These are phyloP conservation scores for Quadriops clusia DNA, from an alignment of 2,888 invertebrate genomes.

Conservation along the genomic window DNA sequence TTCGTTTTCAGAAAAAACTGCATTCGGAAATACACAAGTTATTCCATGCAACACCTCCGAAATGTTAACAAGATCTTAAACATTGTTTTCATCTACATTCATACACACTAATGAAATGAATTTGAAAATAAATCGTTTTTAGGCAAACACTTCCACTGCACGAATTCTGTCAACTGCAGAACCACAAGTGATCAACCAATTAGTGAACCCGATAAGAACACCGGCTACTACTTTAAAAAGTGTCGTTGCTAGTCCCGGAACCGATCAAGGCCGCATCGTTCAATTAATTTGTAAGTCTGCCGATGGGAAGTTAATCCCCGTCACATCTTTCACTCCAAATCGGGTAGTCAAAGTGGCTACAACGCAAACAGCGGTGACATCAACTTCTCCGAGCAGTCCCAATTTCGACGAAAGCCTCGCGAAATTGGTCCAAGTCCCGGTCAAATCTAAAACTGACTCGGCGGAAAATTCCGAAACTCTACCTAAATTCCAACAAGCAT, in stretches of 20 bases:
- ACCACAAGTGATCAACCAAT: conserved; percentile 21
- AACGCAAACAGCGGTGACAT: conserved; percentile 20
- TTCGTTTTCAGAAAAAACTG: too few relatives aligned
- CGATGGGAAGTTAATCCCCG: conserved; percentile 46
- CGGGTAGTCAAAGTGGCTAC: conserved; percentile 40
- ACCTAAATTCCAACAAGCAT: conserved; percentile 70
- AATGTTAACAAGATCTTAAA: too few relatives aligned
- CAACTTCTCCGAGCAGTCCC: conserved; percentile 29
- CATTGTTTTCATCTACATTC: too few relatives aligned
- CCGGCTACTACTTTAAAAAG: conserved; percentile 20
- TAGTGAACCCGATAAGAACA: conserved; percentile 18
- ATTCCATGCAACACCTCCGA: too few relatives aligned
- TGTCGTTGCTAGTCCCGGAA: conserved; percentile 20
- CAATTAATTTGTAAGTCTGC: conserved; percentile 53
- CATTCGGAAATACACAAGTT: too few relatives aligned
- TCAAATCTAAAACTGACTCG: conserved; percentile 25
- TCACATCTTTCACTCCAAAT: conserved; percentile 43
- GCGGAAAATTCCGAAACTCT: conserved; percentile 36
- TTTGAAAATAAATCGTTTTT: too few relatives aligned
- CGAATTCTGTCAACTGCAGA: conserved; percentile 20
- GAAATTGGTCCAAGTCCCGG: conserved; percentile 40
- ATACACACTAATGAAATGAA: too few relatives aligned
- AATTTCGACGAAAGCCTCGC: conserved; percentile 46
- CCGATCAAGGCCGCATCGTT: conserved; percentile 30
- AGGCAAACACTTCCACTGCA: conserved; percentile 17